Evolutionary conservation across 2,113 vertebrate species (phyloP), one percentile per base, ranked within the genome.

Genomic region (Campylomormyrus tamandua): DNA sequence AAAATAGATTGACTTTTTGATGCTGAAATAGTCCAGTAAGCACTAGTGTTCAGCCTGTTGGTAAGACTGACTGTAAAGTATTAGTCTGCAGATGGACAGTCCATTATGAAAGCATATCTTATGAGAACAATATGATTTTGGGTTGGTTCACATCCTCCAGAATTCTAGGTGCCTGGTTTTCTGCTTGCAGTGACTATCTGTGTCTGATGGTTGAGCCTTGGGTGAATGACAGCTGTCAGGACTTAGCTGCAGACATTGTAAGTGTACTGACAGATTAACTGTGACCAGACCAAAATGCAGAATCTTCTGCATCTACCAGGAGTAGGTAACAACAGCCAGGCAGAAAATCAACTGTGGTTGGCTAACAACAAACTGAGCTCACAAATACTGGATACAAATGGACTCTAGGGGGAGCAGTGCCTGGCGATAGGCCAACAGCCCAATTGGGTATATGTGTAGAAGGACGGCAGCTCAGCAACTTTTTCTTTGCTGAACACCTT

Each of bases 401-500:
- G 17, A 35, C 74, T 80, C 74, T 80, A 42, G 35, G 74, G 74
- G 74, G 74, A 80, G 74, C 74, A 42, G 0, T 80, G 74, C 15
- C 35, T 80, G 31, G 35, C 35, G 0, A 42, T 42, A 42, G 35
- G 35, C 74, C 74, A 80, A 19, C 21, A 39, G 74, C 35, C 31
- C 74, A 42, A 80, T 80, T 7, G 35, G 27, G 62, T 42, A 80
- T 80, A 80, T 80, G 74, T 80, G 70, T 42, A 39, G 74, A 80
- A 42, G 35, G 70, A 39, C 17, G 70, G 74, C 74, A 42, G 74
- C 74, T 42, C 74, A 80, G 74, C 74, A 35, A 17, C 74, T 80
- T 80, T 80, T 80, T 80, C 74, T 80, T 80, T 80, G 74, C 74
- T 80, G 74, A 80, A 80, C 74, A 80, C 35, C 74, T 80, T 80